These are phyloP conservation scores for Sarcophaga carnaria DNA, from an alignment of 2,888 invertebrate genomes.

Conservation along the genomic window DNA sequence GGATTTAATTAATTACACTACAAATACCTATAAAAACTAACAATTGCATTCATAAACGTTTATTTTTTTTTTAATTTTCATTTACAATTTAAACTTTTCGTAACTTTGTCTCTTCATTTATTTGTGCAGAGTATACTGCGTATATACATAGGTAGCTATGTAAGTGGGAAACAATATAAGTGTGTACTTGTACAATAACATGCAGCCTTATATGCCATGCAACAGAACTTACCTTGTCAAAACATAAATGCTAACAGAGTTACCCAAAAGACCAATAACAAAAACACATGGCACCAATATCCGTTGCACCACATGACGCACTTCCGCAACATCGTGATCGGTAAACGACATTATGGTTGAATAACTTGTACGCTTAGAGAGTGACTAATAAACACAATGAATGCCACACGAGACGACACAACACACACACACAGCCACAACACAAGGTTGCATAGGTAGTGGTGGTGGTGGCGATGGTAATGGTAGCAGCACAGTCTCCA, in stretches of 20 bases:
- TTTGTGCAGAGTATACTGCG: too few species aligned
- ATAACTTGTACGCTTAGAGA: constrained; percentile 70
- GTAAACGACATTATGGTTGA: constrained; percentile 73
- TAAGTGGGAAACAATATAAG: too few species aligned
- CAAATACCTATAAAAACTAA: too few species aligned
- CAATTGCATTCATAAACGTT: too few species aligned
- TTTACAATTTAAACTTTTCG: too few species aligned
- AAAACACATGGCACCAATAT: constrained; percentile 86
- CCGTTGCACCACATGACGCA: constrained; percentile 83
- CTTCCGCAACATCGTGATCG: constrained; percentile 78
- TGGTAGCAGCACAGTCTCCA: neutral
- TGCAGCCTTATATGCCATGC: neutral
- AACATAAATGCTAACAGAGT: constrained; percentile 84
- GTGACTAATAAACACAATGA: constrained; percentile 13
- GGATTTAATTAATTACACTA: too few species aligned
- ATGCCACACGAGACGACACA: neutral
- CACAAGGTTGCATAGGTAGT: neutral
- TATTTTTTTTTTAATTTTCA: too few species aligned
- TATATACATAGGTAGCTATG: too few species aligned
- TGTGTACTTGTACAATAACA: too few species aligned
- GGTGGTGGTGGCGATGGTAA: neutral
- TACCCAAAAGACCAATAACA: constrained; percentile 87
- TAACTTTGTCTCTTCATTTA: too few species aligned
- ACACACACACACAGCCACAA: neutral
- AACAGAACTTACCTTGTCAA: constrained; percentile 82